Evolutionary conservation across 1,140 invertebrate genomes (phyloP).

Genomic region (Drosophila paulistorum): DNA sequence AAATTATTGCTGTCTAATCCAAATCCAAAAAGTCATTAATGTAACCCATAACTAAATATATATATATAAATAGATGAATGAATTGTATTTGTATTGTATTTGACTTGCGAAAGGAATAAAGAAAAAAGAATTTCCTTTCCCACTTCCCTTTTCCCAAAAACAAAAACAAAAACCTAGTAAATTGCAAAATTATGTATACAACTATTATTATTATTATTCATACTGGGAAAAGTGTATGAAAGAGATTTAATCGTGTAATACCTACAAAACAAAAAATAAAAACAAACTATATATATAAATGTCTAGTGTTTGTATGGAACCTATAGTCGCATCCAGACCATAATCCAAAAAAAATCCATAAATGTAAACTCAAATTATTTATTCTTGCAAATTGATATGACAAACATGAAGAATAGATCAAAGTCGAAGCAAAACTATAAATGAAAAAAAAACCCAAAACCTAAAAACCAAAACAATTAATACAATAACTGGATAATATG

Average conservation of each 20-base stretch:
- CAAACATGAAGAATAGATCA: neutral
- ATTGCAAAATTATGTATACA: neutral
- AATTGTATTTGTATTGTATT: neutral
- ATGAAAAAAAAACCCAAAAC: slow-evolving; percentile 23
- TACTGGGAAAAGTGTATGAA: slow-evolving; percentile 40
- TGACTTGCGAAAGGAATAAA: neutral
- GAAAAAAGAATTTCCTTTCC: neutral
- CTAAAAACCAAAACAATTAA: slow-evolving; percentile 26
- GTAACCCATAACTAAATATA: neutral
- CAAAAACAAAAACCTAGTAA: neutral
- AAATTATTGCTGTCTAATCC: slow-evolving; percentile 7
- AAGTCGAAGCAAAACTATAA: slow-evolving; percentile 23
- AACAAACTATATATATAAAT: slow-evolving; percentile 43
- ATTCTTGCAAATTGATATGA: slow-evolving; percentile 38
- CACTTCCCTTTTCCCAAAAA: neutral
- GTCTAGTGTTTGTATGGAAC: slow-evolving; percentile 28
- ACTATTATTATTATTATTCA: slow-evolving; percentile 33
- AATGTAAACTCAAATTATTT: slow-evolving; percentile 46
- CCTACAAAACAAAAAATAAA: slow-evolving; percentile 40
- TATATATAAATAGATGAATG: neutral
- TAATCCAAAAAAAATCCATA: slow-evolving; percentile 11
- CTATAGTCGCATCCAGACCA: slow-evolving; percentile 22
- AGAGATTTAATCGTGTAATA: slow-evolving; percentile 18
- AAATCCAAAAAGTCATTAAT: neutral
- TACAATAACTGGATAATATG: slow-evolving; percentile 48